Base-by-base conservation (phyloP, 1,140 invertebrate species). In the Rhagoletis zephyria region DNA sequence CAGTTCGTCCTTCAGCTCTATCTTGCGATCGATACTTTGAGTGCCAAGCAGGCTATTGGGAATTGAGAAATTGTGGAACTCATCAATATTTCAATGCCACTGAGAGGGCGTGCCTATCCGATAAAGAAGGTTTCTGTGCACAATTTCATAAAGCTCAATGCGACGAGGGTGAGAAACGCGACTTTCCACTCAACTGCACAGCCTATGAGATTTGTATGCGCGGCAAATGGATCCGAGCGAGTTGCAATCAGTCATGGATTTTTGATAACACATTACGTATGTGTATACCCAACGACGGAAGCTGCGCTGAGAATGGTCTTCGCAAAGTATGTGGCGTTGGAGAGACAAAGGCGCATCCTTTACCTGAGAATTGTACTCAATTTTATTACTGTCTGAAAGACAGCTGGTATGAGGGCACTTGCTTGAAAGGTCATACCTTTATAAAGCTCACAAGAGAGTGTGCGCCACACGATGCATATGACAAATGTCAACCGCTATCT, bases 331-430 rank as follows among this genome's bases (percentile, higher is more conserved):
- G 91, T 70, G 87, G 60, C 0, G 9, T 63, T 0, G 89, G 88
- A 0, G 90, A 91, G 42, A 6, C 89, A 7, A 88, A 89, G 3
- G 7, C 88, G 0, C 61, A 89, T 60, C 85, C 89, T 1, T n/a
- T 87, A 5, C 40, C 40, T 5, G 56, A 64, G 6, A 92, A 91
- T 61, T 92, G 91, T 51, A 89, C 87, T 0, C 89, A 89, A 30
- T 85, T 89, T 19, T 90, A 90, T 61, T 90, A 90, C 87, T 92
- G 91, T 59, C 65, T 88, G 3, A 81, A 64, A 7, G 90, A 91
- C 60, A 89, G 88, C 30, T 92, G 91, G 91, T 88, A 88, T 0
- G 16, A 90, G 85, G 90, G 89, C 60, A 90, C 65, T 59, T 92
- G 91, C 51, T 60, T 90, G 12, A 89, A 88, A 10, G 91, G 89